Conservation (phyloP, 2,797 vertebrate genomes). For the Momotus momota region DNA sequence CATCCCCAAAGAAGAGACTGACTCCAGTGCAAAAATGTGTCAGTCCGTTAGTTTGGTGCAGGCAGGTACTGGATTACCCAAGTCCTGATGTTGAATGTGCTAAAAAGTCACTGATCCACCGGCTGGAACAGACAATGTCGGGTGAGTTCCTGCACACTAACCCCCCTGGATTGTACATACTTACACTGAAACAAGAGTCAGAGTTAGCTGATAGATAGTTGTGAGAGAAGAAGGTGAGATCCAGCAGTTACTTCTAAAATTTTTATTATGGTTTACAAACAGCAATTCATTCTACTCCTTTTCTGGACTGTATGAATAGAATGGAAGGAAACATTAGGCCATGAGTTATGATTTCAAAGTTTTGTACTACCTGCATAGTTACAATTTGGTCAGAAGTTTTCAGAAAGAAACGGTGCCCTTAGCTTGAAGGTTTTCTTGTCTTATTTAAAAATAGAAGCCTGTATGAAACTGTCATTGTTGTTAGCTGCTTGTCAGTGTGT, state of each 20-base stretch:
- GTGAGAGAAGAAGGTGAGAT: neutral
- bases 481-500: neutral
- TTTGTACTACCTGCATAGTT: neutral
- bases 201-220: neutral
- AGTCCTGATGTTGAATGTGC: constrained; percentile 97
- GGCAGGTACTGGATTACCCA: constrained; percentile 95
- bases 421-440: neutral
- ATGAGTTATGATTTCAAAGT: neutral
- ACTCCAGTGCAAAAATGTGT: constrained; percentile 90
- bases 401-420: neutral
- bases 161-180: neutral
- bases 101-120: constrained; percentile 96
- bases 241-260: neutral
- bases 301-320: neutral
- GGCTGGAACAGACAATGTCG: constrained; percentile 96
- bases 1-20: constrained; percentile 89
- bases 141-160: constrained; percentile 79
- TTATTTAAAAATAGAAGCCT: neutral
- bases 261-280: neutral
- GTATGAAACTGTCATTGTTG: neutral
- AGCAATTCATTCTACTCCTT: neutral
- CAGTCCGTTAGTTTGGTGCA: constrained; percentile 96
- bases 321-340: neutral
- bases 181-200: neutral
- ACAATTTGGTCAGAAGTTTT: neutral